phyloP scores from a whole-genome alignment of 2,113 vertebrate genomes.

The Brachypodius melanocephalos region DNA sequence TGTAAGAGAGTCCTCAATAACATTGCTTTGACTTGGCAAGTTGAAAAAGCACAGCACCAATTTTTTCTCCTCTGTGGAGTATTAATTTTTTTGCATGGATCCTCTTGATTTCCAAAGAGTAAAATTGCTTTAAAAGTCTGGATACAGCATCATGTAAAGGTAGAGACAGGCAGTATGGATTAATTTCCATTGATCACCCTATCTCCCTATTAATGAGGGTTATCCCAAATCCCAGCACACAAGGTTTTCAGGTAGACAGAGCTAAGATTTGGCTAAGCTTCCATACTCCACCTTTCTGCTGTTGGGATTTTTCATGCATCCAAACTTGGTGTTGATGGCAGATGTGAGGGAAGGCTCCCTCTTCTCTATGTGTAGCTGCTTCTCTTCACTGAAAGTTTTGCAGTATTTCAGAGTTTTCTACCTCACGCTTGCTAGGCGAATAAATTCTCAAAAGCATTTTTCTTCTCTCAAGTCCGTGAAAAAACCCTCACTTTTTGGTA shows the following conservation, averaged over 20 bases:
- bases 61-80: slow-evolving; percentile 38
- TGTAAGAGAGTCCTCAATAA: slow-evolving; percentile 65
- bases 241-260: not conserved
- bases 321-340: not conserved
- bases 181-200: not conserved
- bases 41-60: not conserved
- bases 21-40: slow-evolving; percentile 68
- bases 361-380: not conserved
- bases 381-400: accelerated
- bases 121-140: slow-evolving; percentile 21
- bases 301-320: not conserved
- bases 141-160: not conserved
- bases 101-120: slow-evolving; percentile 19
- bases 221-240: not conserved
- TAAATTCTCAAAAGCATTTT: not conserved
- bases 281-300: not conserved
- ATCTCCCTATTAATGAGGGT: not conserved
- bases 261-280: not conserved
- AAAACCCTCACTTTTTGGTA: accelerated
- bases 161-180: not conserved
- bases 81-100: slow-evolving; percentile 38
- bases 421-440: not conserved
- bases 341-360: accelerated
- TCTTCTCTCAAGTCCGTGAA: not conserved
- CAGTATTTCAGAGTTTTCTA: not conserved